phyloP scores from a whole-genome alignment of 2,113 vertebrate genomes.

The Brienomyrus brachyistius region DNA sequence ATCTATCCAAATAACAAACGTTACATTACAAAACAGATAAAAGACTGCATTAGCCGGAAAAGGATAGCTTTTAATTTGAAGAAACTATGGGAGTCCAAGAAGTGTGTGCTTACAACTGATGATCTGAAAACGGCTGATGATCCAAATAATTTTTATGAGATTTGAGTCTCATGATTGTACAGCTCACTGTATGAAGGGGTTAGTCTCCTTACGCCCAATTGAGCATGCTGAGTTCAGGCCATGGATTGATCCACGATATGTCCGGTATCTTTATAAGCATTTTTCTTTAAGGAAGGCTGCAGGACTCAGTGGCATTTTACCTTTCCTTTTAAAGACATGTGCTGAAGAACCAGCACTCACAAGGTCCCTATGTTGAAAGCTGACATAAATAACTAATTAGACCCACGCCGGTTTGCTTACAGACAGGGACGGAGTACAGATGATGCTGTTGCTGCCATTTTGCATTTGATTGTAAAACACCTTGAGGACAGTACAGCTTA shows the following conservation, averaged over 20 bases:
- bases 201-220: not conserved
- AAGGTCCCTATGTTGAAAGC: not conserved
- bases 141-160: not conserved
- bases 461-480: not conserved
- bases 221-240: not conserved
- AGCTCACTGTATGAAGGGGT: not conserved
- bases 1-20: not conserved
- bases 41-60: not conserved
- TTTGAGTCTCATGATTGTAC: not conserved
- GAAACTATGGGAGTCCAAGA: not conserved
- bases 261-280: not conserved
- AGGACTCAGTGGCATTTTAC: not conserved
- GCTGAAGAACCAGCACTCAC: not conserved
- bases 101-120: not conserved
- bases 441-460: not conserved
- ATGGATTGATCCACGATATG: not conserved
- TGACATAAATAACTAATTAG: not conserved
- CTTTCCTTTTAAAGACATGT: not conserved
- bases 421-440: not conserved
- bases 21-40: not conserved
- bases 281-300: not conserved
- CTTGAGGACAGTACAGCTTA: not conserved
- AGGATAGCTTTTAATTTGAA: not conserved
- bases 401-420: not conserved
- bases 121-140: not conserved